Evolutionary conservation across 1,140 invertebrate genomes (phyloP), one percentile per base, ranked within the genome.

Genomic region (Aphaenogaster ashmeadi): DNA sequence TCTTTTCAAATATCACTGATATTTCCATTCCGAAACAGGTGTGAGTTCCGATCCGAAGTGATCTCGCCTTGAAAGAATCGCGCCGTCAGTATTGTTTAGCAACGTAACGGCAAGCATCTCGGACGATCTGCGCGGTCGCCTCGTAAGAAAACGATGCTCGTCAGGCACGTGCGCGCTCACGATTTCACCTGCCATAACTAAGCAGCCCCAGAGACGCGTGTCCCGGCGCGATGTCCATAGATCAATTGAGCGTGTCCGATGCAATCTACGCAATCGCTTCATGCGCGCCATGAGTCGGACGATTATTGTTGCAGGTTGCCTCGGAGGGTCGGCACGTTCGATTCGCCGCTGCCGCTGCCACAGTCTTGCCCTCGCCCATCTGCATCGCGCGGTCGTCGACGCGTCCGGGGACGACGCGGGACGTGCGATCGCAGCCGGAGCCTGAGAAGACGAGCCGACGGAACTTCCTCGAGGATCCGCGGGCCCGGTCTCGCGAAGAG

Each of bases 221-320:
- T 47, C 50, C 38, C 52, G 66, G 33, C 77, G 47, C 78, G 64
- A 72, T n/a, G 80, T 84, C 69, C 56, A 13, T 75, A 60, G 69
- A 84, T 84, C 69, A 83, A 83, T 83, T 54, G 67, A 74, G 21
- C 79, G 67, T 81, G 79, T 83, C 67, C 38, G 52, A 58, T 72
- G 52, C 67, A 41, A 83, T 74, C 54, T 60, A 58, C 41, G 67
- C 54, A 36, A 74, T 83, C 64, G 78, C 60, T 54, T 80, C 4
- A 38, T 69, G 64, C 78, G 47, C 52, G 27, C 41, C 80, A 60
- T 60, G 80, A 83, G 69, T 84, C 54, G 80, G 52, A 75, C 56
- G 69, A 74, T 74, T 74, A 75, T 84, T 75, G 80, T 84, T 84
- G 69, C 54, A 84, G 80, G 80, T 84, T 84, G 80, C 80, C 80